phyloP scores from a whole-genome alignment of 1,140 invertebrate genomes.

The Drosophila lowei region DNA sequence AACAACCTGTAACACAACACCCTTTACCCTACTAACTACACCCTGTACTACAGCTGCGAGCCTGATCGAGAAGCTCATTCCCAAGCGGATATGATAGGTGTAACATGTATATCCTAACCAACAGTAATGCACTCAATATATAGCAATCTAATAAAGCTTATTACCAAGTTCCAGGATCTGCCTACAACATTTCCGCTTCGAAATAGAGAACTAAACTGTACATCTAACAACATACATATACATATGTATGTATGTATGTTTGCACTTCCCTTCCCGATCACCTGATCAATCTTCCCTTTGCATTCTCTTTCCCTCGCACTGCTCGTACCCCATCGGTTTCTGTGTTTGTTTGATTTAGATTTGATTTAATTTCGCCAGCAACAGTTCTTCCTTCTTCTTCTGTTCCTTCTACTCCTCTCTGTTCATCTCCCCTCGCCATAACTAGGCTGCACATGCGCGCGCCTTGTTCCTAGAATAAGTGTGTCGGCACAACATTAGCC shows the following conservation, averaged over 20 bases:
- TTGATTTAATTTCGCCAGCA: conserved; percentile 71
- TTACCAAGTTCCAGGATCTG: no score
- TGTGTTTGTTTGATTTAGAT: conserved; percentile 74
- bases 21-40: neutral
- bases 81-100: neutral
- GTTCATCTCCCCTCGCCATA: conserved; percentile 27
- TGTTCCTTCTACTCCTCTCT: conserved; percentile 11
- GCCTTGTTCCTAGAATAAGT: conserved; percentile 45
- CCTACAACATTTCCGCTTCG: no score
- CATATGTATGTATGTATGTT: neutral
- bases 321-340: conserved; percentile 14
- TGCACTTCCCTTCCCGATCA: no score
- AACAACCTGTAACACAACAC: neutral
- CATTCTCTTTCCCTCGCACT: neutral
- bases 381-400: conserved; percentile 33
- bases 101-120: conserved; percentile 19
- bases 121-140: conserved; percentile 36
- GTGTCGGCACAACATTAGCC: no score
- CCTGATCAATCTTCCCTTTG: neutral
- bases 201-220: no score
- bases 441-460: conserved; percentile 76
- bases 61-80: neutral
- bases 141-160: conserved; percentile 26
- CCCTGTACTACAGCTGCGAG: neutral
- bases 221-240: no score